Evolutionary conservation across 2,888 invertebrate species (phyloP).

Genomic region (Pterobdella sp.): DNA sequence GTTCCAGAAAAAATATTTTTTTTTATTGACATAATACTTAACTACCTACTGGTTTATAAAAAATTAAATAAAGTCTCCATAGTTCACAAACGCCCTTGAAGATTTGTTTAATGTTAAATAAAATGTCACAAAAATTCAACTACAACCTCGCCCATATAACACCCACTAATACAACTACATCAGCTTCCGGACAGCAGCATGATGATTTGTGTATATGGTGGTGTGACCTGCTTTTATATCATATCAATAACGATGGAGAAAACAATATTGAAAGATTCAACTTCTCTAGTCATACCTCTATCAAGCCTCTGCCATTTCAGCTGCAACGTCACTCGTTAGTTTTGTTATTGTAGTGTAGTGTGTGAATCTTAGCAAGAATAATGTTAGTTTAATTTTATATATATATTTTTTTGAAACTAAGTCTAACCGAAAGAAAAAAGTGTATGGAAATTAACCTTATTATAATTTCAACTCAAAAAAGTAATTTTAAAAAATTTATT

Average conservation of each 20-base stretch:
- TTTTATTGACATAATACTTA: not conserved
- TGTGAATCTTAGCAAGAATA: too few species aligned
- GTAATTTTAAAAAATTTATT: too few species aligned
- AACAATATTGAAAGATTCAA: too few species aligned
- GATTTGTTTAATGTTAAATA: not conserved
- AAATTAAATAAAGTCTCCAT: too few species aligned
- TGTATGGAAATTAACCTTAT: too few species aligned
- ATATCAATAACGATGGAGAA: not conserved
- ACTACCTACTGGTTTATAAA: not conserved
- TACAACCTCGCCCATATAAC: not conserved
- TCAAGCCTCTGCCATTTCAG: not conserved
- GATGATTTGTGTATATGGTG: constrained; percentile 6
- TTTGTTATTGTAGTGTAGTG: not conserved
- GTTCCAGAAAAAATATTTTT: not conserved
- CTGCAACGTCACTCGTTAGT: not conserved
- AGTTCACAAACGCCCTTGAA: not conserved
- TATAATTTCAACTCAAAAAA: too few species aligned
- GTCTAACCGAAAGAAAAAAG: too few species aligned
- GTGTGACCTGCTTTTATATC: not conserved
- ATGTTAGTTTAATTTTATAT: not conserved
- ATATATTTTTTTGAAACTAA: too few species aligned
- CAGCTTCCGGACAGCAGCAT: not conserved
- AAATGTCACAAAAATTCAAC: not conserved
- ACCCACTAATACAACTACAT: not conserved
- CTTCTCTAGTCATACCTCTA: not conserved